Evolutionary conservation across 1,140 invertebrate genomes (phyloP).

Genomic region (Lepidurus couesii): DNA sequence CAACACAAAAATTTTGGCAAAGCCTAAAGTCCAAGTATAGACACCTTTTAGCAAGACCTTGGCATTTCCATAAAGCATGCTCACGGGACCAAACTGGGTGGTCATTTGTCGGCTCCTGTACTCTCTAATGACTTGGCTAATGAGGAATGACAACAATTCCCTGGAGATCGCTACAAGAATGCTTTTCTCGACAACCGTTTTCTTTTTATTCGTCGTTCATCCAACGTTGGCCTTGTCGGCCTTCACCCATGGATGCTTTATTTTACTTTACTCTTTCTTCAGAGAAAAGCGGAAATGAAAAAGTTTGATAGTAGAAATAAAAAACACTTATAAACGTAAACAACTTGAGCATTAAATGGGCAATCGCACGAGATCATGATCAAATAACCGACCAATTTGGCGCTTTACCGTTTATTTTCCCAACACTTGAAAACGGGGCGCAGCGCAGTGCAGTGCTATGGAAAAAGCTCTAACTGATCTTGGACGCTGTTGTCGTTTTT

Average conservation of each 20-base stretch:
- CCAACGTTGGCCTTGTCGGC: background rate
- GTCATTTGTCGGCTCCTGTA: background rate
- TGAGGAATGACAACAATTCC: conserved; percentile 19
- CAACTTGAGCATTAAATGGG: conserved; percentile 4
- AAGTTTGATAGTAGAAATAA: background rate
- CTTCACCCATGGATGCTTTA: background rate
- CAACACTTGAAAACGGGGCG: conserved; percentile 11
- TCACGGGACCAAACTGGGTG: background rate
- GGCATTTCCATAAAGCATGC: conserved; percentile 10
- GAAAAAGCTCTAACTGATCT: no score
- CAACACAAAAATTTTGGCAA: background rate
- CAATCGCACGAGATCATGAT: background rate
- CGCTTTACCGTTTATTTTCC: conserved; percentile 18
- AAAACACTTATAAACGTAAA: background rate
- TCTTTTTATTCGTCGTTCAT: background rate
- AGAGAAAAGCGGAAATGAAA: background rate
- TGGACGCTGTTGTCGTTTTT: no score
- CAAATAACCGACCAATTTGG: conserved; percentile 11
- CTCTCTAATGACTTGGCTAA: conserved; percentile 19
- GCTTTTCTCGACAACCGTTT: background rate
- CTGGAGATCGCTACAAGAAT: background rate
- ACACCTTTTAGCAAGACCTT: conserved; percentile 6
- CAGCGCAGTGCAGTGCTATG: background rate
- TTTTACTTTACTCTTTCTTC: background rate
- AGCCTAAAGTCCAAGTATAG: background rate